Conservation (phyloP, 1,140 invertebrate species). For the Drosophila arawakana region DNA sequence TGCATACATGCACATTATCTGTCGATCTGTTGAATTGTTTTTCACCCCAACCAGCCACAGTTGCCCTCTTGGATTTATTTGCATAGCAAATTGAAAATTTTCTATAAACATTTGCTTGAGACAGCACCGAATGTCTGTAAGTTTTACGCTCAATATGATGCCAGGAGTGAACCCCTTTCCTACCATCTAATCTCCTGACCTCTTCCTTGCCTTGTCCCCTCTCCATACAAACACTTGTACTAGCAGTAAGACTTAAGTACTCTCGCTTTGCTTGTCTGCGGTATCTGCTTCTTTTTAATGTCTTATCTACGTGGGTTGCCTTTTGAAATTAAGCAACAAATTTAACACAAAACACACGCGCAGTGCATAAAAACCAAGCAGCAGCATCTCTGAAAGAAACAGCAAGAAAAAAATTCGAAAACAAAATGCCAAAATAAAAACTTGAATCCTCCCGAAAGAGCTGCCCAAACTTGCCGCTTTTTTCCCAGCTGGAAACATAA, state of each 20-base stretch:
- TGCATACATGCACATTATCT: slow-evolving; percentile 33
- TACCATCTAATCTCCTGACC: not conserved
- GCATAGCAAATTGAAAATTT: slow-evolving; percentile 72
- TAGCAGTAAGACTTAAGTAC: slow-evolving; percentile 21
- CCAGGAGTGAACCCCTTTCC: slow-evolving; percentile 19
- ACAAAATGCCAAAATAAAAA: slow-evolving; percentile 38
- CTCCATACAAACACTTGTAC: slow-evolving; percentile 2
- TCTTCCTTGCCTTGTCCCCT: not conserved
- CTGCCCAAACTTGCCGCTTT: not conserved
- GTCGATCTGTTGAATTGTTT: not conserved
- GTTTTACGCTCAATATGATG: slow-evolving; percentile 9
- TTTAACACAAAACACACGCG: slow-evolving; percentile 72
- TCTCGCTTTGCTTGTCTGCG: slow-evolving; percentile 25
- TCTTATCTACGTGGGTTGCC: slow-evolving; percentile 67
- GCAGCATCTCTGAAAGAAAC: slow-evolving; percentile 32
- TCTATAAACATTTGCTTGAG: slow-evolving; percentile 37
- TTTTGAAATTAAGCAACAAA: slow-evolving; percentile 69
- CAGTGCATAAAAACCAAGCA: slow-evolving; percentile 75
- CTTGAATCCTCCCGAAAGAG: slow-evolving; percentile 16
- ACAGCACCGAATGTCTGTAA: slow-evolving; percentile 28
- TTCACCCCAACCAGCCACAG: no score
- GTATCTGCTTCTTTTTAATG: slow-evolving; percentile 70
- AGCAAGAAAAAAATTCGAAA: not conserved
- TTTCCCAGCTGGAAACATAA: slow-evolving; percentile 59
- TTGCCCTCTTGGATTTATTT: slow-evolving; percentile 52